Percentiles rank a stretch among this genome's conserved stretches.
Evolutionary conservation across 2,113 vertebrate genomes (phyloP).

Genomic region (Nansenia antarctica): DNA sequence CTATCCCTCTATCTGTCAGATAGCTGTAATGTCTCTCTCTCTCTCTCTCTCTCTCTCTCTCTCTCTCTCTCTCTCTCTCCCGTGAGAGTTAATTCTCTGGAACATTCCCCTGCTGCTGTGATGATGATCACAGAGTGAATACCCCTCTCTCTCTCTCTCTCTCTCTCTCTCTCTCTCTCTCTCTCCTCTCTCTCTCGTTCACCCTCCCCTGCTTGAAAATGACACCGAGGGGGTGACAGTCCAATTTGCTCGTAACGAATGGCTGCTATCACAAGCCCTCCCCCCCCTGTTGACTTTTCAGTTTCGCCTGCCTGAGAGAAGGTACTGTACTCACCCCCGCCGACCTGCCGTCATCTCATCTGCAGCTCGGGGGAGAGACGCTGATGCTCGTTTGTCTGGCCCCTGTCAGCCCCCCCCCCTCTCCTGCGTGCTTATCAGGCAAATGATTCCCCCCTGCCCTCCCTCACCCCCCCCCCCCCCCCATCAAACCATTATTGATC

Average conservation of each 20-base stretch:
- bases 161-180: slow-evolving; percentile 61
- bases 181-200: slow-evolving; percentile 82
- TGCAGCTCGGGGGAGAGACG: slow-evolving; percentile 76
- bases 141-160: slow-evolving; percentile 71
- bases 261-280: slow-evolving; percentile 81
- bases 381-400: slow-evolving; percentile 54
- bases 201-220: slow-evolving; percentile 83
- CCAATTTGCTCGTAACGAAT: slow-evolving; percentile 98
- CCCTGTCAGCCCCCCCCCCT: slow-evolving; percentile 75
- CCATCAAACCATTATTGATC: slow-evolving; percentile 71
- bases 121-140: slow-evolving; percentile 83
- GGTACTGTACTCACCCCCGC: not conserved
- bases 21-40: slow-evolving; percentile 38
- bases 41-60: not conserved
- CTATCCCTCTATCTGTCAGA: slow-evolving; percentile 48
- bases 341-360: slow-evolving; percentile 11
- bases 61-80: slow-evolving; percentile 40
- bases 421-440: slow-evolving; percentile 53
- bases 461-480: slow-evolving; percentile 20
- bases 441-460: slow-evolving; percentile 62
- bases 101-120: slow-evolving; percentile 74
- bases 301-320: slow-evolving; percentile 10
- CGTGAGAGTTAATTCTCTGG: slow-evolving; percentile 74
- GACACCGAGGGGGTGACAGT: slow-evolving; percentile 90
- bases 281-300: slow-evolving; percentile 73